Evolutionary conservation across 2,888 invertebrate species (phyloP), one percentile per base, ranked within the genome.

Genomic region (Tetheella fluctuosa): DNA sequence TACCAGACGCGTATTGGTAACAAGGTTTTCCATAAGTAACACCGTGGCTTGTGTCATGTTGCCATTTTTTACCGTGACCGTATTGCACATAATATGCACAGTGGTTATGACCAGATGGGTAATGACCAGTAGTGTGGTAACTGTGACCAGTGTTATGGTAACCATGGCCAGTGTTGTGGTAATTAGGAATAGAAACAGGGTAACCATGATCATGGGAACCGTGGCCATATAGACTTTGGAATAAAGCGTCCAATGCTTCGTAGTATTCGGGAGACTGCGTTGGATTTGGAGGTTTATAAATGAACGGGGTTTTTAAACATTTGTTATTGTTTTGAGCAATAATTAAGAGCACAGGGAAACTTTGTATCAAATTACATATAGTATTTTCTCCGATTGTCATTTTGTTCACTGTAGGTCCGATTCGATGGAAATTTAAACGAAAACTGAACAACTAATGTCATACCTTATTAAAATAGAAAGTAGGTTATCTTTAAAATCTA

Each of bases 181-280:
- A 23, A 58, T 39, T 39, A 28, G 58, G 58, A 25, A 37, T 39
- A 17, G 54, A 55, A 34, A n/a, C 37, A 4, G 69, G 60, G 25
- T 65, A 58, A 20, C 64, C 59, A 42, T 61, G 62, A 1, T 37
- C 23, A 20, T 61, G 69, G 42, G 70, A 72, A 4, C 67, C 76
- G 28, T 85, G 79, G 0, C 80, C 82, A 39, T 84, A 83, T 2
- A 90, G 23, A 7, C 72, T 79, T 17, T 90, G 88, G 23, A 91
- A 81, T 10, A 92, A 57, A 0, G 85, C 83, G 39, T 91, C 90
- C n/a, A 91, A 73, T 0, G 91, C 91, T 53, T 88, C 88, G 58
- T 91, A 92, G 42, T 90, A 92, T 39, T 91, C 91, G 0, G 93
- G 91, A 0, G 91, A 80, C 10, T 84, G 89, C 0, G 92, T 91